phyloP scores from a whole-genome alignment of 2,113 vertebrate species.

The Tor tambroides region DNA sequence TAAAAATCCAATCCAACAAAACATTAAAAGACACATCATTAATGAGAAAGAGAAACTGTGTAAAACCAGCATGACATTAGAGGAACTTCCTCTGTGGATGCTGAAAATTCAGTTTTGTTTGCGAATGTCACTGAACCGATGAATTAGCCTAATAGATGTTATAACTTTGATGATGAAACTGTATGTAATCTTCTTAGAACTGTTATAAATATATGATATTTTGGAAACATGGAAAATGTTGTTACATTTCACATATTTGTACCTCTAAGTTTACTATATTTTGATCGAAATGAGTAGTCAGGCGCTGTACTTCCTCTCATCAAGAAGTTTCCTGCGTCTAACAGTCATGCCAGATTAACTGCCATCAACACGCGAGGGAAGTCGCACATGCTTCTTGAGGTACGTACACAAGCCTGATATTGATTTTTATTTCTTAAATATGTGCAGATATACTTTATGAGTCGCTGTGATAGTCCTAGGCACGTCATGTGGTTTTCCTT shows the following conservation, averaged over 20 bases:
- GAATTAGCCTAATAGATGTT: neutral
- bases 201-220: neutral
- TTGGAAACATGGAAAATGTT: neutral
- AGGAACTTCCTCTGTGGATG: neutral
- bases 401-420: constrained; percentile 28
- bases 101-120: neutral
- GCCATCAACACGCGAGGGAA: constrained; percentile 42
- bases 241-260: neutral
- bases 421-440: neutral
- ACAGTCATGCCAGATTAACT: constrained; percentile 45
- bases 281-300: constrained; percentile 18
- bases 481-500: too few relatives aligned
- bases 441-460: neutral
- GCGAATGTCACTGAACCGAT: neutral
- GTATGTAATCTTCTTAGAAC: neutral
- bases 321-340: constrained; percentile 56
- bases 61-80: neutral
- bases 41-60: neutral
- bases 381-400: constrained; percentile 43
- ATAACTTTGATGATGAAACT: neutral
- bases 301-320: constrained; percentile 51
- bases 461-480: neutral
- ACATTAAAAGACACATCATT: neutral
- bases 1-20: neutral
- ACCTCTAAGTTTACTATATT: neutral